These are phyloP conservation scores for Unio delphinus DNA, from an alignment of 2,888 invertebrate species.

Conservation along the genomic window DNA sequence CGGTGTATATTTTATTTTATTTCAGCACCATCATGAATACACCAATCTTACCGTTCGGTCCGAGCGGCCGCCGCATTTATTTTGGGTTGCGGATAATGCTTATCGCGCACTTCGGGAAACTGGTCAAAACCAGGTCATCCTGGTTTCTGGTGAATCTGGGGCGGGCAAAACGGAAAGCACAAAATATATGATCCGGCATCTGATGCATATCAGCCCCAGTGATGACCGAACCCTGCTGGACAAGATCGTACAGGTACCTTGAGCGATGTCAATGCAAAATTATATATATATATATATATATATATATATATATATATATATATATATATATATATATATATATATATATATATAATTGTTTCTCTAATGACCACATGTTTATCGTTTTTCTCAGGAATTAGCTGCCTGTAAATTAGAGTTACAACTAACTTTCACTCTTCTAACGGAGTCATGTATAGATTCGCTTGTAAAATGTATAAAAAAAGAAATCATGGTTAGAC, in stretches of 20 bases:
- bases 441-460: neutral
- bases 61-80: conserved; percentile 45
- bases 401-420: too few species aligned
- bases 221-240: conserved; percentile 53
- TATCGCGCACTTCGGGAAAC: conserved; percentile 44
- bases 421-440: too few species aligned
- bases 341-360: too few species aligned
- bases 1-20: neutral
- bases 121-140: conserved; percentile 55
- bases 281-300: neutral
- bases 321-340: too few species aligned
- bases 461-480: neutral
- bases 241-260: conserved; percentile 62
- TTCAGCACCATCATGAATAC: conserved; percentile 50
- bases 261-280: neutral
- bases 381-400: too few species aligned
- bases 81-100: conserved; percentile 53
- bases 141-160: conserved; percentile 65
- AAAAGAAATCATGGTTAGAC: neutral
- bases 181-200: conserved; percentile 63
- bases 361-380: too few species aligned
- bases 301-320: neutral
- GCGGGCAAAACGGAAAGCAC: conserved; percentile 66
- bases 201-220: conserved; percentile 56
- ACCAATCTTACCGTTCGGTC: conserved; percentile 32